Percentiles rank a stretch among this genome's conserved stretches.
phyloP scores from a whole-genome alignment of 1,140 invertebrate genomes.

The Pachyrhynchus sulphureomaculatus region DNA sequence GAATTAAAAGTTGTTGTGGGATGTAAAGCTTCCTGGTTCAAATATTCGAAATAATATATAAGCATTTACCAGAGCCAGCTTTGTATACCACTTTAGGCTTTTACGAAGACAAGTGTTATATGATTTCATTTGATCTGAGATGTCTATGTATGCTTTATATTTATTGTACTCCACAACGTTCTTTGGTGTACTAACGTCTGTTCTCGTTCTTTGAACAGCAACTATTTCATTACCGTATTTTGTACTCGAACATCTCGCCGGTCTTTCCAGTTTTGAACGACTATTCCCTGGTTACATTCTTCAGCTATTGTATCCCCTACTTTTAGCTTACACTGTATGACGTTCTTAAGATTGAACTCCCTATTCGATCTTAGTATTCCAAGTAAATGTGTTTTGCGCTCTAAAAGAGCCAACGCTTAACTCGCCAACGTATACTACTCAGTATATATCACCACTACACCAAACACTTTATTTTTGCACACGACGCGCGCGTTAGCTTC shows the following conservation, averaged over 20 bases:
- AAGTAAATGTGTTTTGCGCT: slow-evolving; percentile 44
- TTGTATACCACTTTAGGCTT: slow-evolving; percentile 47
- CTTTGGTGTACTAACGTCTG: slow-evolving; percentile 8
- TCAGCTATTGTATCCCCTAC: slow-evolving; percentile 7
- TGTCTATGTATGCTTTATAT: slow-evolving; percentile 30
- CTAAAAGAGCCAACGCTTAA: slow-evolving; percentile 47
- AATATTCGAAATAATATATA: no score
- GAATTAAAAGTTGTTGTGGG: no score
- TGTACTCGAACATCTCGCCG: slow-evolving; percentile 37
- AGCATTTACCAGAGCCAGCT: slow-evolving; percentile 45
- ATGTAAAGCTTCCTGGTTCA: no score
- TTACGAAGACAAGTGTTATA: slow-evolving; percentile 45
- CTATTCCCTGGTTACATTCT: slow-evolving; percentile 21
- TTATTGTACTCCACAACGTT: slow-evolving; percentile 29
- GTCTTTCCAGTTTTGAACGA: slow-evolving; percentile 39
- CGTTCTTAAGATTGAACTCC: slow-evolving; percentile 35
- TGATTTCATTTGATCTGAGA: slow-evolving; percentile 41
- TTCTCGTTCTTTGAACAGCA: neutral
- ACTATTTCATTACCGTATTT: slow-evolving; percentile 34
- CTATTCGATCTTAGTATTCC: slow-evolving; percentile 44
- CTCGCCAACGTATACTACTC: no score
- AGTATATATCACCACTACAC: no score
- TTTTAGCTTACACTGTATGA: slow-evolving; percentile 27
- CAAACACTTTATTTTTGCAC: no score
- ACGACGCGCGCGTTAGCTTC: no score